These are phyloP conservation scores for Orthochromis malagaraziensis DNA, from an alignment of 2,113 vertebrate genomes.

Conservation along the genomic window DNA sequence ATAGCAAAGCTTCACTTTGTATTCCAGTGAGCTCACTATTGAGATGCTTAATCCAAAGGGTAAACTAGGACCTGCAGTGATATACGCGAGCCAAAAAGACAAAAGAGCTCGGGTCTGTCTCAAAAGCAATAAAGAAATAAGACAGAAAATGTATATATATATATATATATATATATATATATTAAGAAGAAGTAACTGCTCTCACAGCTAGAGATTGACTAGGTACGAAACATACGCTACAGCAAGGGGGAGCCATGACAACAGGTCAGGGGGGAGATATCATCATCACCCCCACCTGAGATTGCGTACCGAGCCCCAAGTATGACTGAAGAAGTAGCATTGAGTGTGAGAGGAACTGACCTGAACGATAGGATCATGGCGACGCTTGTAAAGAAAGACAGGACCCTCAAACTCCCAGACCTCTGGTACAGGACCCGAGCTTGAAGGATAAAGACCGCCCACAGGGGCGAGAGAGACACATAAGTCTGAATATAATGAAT, in stretches of 20 bases:
- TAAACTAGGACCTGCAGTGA: neutral
- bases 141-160: neutral
- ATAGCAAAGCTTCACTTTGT: neutral
- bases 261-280: neutral
- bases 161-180: too few species aligned
- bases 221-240: neutral
- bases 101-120: neutral
- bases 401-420: neutral
- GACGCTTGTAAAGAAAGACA: rapidly evolving
- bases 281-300: neutral
- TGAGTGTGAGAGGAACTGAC: neutral
- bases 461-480: neutral
- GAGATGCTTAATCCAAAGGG: neutral
- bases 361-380: neutral
- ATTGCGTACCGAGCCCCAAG: rapidly evolving
- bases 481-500: neutral
- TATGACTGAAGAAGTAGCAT: neutral
- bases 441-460: neutral
- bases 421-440: neutral
- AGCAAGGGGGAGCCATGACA: neutral
- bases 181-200: neutral
- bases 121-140: neutral
- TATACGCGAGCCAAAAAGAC: neutral
- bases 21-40: neutral
- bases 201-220: neutral